Evolutionary conservation across 2,797 vertebrate genomes (phyloP), one percentile per base, ranked within the genome.

Genomic region (Nannoperca australis): DNA sequence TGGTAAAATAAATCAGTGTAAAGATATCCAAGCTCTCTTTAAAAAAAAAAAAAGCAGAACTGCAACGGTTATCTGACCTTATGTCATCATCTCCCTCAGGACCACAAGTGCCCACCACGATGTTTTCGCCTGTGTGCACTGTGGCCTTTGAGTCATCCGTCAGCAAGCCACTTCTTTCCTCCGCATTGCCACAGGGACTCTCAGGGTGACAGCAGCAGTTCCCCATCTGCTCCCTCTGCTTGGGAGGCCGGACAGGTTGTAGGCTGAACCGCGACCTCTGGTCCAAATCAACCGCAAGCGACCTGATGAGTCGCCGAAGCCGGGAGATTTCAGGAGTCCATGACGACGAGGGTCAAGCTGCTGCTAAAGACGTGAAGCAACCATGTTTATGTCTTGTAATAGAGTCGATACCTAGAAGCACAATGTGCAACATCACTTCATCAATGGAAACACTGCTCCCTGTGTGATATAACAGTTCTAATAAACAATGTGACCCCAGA

Each of bases 111-210:
- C 64, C 81, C 7, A 68, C 90, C 42, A 40, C 71, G 15, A 50
- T 32, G 1, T 60, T 14, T 15, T 82, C 82, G 7, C 74, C 84
- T 1, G 84, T 38, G 68, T 84, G 24, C 74, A 30, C 79, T 0
- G 70, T 54, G 13, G 70, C 70, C 49, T 91, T 91, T 0, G 74
- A 59, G 7, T 93, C 88, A 42, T 92, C 88, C 7, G 85, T 85
- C 68, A 96, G 85, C 72, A 96, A 80, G 20, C 70, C 89, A 18
- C 90, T 93, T 42, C 75, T 85, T 79, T 96, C 95, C 81, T 96
- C 95, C 53, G 55, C 82, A 11, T 83, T 92, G 76, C 89, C 79
- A 78, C 94, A 95, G 65, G 91, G 90, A 83, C 69, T 90, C 69
- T 93, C 71, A 71, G 62, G 0, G 11, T n/a, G 82, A 86, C 93